These are phyloP conservation scores for Tretioscincus oriximinensis DNA, from an alignment of 2,113 vertebrate genomes.

Conservation along the genomic window DNA sequence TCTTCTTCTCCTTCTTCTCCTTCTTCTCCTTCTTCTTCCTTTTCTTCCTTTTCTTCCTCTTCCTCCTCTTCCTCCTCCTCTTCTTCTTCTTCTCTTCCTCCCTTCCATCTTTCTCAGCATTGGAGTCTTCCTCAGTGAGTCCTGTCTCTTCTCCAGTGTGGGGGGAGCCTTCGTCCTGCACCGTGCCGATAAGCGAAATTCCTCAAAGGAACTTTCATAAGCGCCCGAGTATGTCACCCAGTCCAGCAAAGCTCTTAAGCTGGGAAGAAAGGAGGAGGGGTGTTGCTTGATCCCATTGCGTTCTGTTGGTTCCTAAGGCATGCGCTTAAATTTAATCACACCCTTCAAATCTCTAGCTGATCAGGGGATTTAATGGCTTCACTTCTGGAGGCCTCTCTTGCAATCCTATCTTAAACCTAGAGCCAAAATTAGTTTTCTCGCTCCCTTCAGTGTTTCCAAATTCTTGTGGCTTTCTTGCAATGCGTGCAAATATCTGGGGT, in stretches of 20 bases:
- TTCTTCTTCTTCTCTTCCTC: too few species aligned
- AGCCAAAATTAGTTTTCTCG: constrained; percentile 28
- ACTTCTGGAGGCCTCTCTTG: constrained; percentile 27
- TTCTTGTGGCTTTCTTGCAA: constrained; percentile 28
- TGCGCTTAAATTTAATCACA: constrained; percentile 2
- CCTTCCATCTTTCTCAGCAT: too few species aligned
- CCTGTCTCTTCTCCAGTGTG: too few species aligned
- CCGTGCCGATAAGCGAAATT: not conserved
- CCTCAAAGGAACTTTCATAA: not conserved
- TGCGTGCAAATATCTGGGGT: constrained; percentile 1
- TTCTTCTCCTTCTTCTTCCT: too few species aligned
- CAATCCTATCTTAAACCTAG: constrained; percentile 27
- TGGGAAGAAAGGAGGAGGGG: not conserved
- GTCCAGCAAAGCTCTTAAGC: constrained; percentile 14
- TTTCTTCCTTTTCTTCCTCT: too few species aligned
- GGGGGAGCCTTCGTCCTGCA: not conserved
- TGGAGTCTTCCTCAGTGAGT: too few species aligned
- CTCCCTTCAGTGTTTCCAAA: constrained; percentile 21
- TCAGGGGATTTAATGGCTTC: constrained; percentile 5
- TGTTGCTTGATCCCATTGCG: not conserved
- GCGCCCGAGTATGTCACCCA: not conserved
- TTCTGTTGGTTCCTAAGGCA: constrained; percentile 7
- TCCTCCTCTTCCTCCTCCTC: too few species aligned
- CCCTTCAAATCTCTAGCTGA: not conserved
- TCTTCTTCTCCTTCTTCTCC: too few species aligned